Evolutionary conservation across 2,888 invertebrate genomes (phyloP), one percentile per base, ranked within the genome.

Genomic region (Heliconius erato): DNA sequence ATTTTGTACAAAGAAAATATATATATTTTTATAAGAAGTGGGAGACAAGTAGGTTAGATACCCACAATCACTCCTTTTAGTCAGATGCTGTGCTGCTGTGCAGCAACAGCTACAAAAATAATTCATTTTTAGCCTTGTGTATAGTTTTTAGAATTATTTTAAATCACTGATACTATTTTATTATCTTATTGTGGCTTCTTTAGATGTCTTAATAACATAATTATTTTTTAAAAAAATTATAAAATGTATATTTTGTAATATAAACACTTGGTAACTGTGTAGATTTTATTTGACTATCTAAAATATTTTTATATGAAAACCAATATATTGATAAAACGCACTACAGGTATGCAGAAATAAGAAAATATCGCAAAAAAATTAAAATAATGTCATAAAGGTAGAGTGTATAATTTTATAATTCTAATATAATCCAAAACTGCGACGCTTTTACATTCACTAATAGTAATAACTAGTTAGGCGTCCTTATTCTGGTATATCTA

Each of bases 401-500:
- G 28, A 7, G 28, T 19, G 26, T 67, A 26, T 26, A 23, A 80
- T 79, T 40, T 40, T 67, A 67, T 28, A 63, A 19, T 67, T 54
- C 59, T 68, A 78, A 81, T 67, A 59, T 74, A 4, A 32, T 54
- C 35, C 32, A 81, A 59, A 78, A 28, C 44, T 32, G n/a, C 32
- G 74, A 26, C 32, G 54, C 71, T 72, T 78, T 68, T 44, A 82
- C 81, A 79, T 82, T 83, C 81, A 54, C 84, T 79, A 83, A 85
- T 89, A 92, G 93, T 79, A 82, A 85, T 89, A 93, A 93, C 91
- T 90, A 87, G 91, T 91, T 89, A 85, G 84, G 89, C 87, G 86
- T 89, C 90, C 92, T 68, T 94, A 95, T 94, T 95, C 94, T 88
- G 90, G 84, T 87, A 83, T 32, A 84, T 85, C 86, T 81, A 82